Conservation (phyloP, 2,113 vertebrate genomes). For the Aplodontia rufa region DNA sequence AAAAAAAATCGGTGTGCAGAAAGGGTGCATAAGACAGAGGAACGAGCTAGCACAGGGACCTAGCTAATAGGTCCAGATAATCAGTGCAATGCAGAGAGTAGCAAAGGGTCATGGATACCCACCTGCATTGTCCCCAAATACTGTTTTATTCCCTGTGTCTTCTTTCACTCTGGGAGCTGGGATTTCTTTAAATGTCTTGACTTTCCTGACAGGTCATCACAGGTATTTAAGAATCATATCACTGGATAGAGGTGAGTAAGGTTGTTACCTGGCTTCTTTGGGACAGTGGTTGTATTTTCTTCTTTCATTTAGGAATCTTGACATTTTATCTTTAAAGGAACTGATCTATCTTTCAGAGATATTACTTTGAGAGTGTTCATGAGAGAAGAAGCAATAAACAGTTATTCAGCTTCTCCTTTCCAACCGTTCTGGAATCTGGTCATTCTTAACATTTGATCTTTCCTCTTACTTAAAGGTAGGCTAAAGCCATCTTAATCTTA, state of each 20-base stretch:
- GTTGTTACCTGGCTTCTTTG: neutral
- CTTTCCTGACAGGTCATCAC: neutral
- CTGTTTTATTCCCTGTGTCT: neutral
- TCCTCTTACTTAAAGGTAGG: neutral
- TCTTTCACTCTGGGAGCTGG: neutral
- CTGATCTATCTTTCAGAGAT: neutral
- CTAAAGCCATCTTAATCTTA: neutral
- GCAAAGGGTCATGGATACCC: neutral
- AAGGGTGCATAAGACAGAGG: neutral
- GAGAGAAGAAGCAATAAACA: neutral
- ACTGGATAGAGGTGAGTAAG: neutral
- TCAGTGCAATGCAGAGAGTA: neutral
- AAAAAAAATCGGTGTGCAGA: neutral
- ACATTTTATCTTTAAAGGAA: neutral
- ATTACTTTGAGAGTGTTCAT: neutral
- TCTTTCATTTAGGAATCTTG: neutral
- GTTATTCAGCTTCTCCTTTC: neutral
- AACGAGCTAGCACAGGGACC: neutral
- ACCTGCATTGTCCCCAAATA: neutral
- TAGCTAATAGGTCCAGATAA: neutral
- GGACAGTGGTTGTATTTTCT: neutral
- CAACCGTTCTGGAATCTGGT: neutral
- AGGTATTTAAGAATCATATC: neutral
- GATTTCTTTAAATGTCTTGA: neutral
- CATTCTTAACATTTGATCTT: neutral